Evolutionary conservation across 1,140 invertebrate genomes (phyloP).

Genomic region (Drosophila bifasciata): DNA sequence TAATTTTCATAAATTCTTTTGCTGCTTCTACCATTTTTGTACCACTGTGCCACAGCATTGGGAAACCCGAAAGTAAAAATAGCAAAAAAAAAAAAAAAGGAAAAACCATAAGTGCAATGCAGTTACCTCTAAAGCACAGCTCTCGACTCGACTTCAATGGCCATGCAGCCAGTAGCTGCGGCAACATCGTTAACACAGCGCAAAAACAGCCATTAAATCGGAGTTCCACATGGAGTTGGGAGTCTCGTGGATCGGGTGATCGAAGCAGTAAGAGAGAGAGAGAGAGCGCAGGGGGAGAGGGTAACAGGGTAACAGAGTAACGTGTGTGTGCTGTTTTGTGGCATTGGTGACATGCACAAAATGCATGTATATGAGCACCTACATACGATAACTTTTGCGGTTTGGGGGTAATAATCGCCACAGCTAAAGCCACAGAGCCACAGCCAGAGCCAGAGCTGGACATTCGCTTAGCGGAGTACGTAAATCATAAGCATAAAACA

Average conservation of each 20-base stretch:
- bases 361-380: constrained; percentile 81
- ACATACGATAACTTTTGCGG: constrained; percentile 67
- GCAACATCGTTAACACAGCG: constrained; percentile 77
- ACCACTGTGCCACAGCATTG: constrained; percentile 38
- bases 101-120: constrained; percentile 61
- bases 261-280: constrained; percentile 1
- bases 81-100: constrained; percentile 19
- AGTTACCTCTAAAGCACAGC: constrained; percentile 48
- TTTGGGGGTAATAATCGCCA: constrained; percentile 73
- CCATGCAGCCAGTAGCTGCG: constrained; percentile 49
- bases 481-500: constrained; percentile 77
- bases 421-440: constrained; percentile 21
- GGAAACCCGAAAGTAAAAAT: constrained; percentile 17
- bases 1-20: no score
- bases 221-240: constrained; percentile 46
- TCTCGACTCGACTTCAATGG: constrained; percentile 41
- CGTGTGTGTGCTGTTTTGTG: constrained; percentile 17
- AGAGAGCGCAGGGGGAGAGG: no score
- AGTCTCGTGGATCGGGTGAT: constrained; percentile 9
- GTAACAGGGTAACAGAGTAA: no score
- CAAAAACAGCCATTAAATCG: constrained; percentile 78
- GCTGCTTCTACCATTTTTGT: no score
- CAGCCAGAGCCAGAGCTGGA: constrained; percentile 36
- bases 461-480: constrained; percentile 59
- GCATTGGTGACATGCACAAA: constrained; percentile 79